Base-by-base conservation (phyloP, 2,888 invertebrate genomes). In the Lordiphosa fenestrarum region DNA sequence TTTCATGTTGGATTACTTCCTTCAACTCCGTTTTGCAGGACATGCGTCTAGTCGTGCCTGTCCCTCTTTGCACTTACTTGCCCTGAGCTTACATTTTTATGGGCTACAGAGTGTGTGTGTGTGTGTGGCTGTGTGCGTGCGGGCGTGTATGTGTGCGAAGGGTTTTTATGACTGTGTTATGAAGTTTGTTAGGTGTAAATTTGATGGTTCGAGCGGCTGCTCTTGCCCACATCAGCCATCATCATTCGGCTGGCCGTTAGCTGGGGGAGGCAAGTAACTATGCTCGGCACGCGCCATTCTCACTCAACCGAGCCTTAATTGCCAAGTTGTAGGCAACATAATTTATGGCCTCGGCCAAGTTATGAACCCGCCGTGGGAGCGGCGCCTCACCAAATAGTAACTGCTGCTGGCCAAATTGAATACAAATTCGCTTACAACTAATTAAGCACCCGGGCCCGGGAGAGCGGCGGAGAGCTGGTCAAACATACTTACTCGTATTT, bases 151-250 rank as follows among this genome's bases (percentile, higher is more conserved):
- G 19, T 39, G 12, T 50, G 60, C 38, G 38, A 37, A 51, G 57
- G 64, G 53, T 73, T 23, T 77, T 77, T 77, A 77, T 77, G 77
- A 77, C 84, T 77, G 71, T 77, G 77, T 77, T 77, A 77, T 77
- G 77, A 84, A 77, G 77, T 84, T 77, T 81, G 77, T 73, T 75
- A 83, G 77, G 84, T 77, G 77, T 81, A 83, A 77, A 77, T 77
- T 81, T 83, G 84, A 77, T 77, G 84, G 64, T 70, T 37, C 66
- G 49, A 57, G 44, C 67, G 53, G 53, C 64, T 64, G 66, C 44
- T 54, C 60, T 57, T 57, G 21, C 35, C 46, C 33, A 46, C 21
- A 23, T 23, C 25, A 19, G 46, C 19, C 46, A 35, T 36, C 46
- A 10, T 6, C 46, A 46, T 35, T 19, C 33, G 46, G 10, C 33